Conservation (phyloP, 2,797 vertebrate species). For the Eleutherodactylus coqui region DNA sequence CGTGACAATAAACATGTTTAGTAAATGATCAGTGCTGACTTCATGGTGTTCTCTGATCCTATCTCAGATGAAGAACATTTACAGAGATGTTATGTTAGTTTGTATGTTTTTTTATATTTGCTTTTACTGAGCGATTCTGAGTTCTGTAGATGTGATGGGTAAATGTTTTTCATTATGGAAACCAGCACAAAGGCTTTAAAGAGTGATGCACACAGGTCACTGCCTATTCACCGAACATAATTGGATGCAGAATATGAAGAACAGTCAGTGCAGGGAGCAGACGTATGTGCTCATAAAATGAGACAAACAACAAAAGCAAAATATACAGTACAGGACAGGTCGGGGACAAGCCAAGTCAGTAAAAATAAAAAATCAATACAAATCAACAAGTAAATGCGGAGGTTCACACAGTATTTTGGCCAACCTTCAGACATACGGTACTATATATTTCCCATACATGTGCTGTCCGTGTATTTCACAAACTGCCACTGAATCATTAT, state of each 20-base stretch:
- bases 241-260: not conserved
- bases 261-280: not conserved
- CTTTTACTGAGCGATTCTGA: not conserved
- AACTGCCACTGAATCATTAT: too few relatives aligned
- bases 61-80: not conserved
- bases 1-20: not conserved
- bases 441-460: too few relatives aligned
- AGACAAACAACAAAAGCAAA: not conserved
- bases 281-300: not conserved
- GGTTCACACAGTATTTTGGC: too few relatives aligned
- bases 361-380: not conserved
- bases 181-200: not conserved
- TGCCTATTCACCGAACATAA: not conserved
- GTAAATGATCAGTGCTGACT: not conserved
- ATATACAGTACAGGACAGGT: not conserved
- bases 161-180: not conserved
- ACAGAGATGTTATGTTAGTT: not conserved
- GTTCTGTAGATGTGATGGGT: not conserved
- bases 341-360: not conserved
- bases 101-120: not conserved
- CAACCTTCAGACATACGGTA: too few relatives aligned
- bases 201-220: not conserved
- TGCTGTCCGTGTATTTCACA: too few relatives aligned
- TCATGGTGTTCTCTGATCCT: not conserved
- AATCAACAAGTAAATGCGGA: not conserved